Base-by-base conservation (phyloP, 2,797 vertebrate species). In the Lepilemur septentrionalis region DNA sequence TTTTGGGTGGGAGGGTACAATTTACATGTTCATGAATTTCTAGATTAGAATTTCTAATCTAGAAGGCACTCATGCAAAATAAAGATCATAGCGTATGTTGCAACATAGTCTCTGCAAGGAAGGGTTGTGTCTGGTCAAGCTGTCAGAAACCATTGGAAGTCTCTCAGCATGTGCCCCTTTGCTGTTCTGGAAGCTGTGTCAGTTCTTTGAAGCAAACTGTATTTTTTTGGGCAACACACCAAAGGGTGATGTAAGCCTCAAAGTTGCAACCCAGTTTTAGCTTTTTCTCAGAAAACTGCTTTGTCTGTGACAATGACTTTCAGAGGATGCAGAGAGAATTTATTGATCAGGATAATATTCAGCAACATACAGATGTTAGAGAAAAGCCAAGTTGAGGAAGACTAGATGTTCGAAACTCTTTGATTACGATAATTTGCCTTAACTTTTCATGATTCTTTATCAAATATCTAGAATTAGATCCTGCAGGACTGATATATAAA, bases 181-280 rank as follows among this genome's bases (percentile, higher is more conserved):
- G 98, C 97, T 97, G 94, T 97, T 0, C 2, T 98, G 96, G 93
- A 97, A 97, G 75, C 96, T 95, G 78, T 98, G 96, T 97, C 11
- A 97, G 91, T 97, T 97, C 98, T 98, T 98, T 98, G 98, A 98
- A 98, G 97, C 95, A 97, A 98, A 84, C 97, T 97, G 55, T 98
- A 93, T 98, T 98, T 98, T 98, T 97, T 97, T 98, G 96, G 98
- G 98, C 98, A 98, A 92, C 92, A 80, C 93, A 98, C 98, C 98
- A 98, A 97, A 97, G 89, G 93, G 75, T 98, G 98, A 98, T 4
- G 85, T 98, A 98, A 98, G 97, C 94, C 70, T 96, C 94, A 72
- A 95, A 97, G 78, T 97, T 97, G 97, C 93, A 96, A 97, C 96
- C 96, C 88, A 85, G 75, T 96, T 98, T 89, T 69, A 0, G 92